Conservation (phyloP, 2,888 invertebrate species). For the Anagyrus pseudococci region DNA sequence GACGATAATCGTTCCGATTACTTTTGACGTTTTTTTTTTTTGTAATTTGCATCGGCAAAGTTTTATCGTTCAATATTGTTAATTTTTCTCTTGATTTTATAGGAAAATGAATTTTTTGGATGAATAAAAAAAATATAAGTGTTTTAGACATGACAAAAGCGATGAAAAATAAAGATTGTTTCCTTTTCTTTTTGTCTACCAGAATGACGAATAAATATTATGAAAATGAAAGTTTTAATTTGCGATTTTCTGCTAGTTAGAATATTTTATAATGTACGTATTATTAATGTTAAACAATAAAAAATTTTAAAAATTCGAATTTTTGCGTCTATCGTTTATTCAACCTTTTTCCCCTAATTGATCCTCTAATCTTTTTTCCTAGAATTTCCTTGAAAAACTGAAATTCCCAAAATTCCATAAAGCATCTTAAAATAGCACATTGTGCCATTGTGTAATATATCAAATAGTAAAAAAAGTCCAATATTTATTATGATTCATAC, state of each 20-base stretch:
- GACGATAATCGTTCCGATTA: not conserved
- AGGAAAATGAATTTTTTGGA: no score
- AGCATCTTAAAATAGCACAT: no score
- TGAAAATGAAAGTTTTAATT: slow-evolving; percentile 15
- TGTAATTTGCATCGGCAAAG: not conserved
- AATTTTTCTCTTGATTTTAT: no score
- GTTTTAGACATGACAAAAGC: not conserved
- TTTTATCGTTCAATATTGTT: not conserved
- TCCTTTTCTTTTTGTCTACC: slow-evolving; percentile 9
- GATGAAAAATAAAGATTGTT: not conserved
- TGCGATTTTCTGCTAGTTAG: slow-evolving; percentile 15
- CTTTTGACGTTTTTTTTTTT: not conserved
- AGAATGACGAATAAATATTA: slow-evolving; percentile 6
- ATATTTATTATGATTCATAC: no score
- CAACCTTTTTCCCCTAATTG: no score
- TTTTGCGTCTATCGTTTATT: not conserved
- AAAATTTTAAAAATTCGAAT: slow-evolving; percentile 13
- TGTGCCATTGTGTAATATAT: no score
- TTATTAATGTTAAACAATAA: slow-evolving; percentile 29
- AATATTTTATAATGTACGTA: slow-evolving; percentile 33
- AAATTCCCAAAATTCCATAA: no score
- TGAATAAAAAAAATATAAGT: not conserved
- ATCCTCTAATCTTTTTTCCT: no score
- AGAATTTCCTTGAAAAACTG: no score
- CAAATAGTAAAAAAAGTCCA: no score